Evolutionary conservation across 2,888 invertebrate genomes (phyloP), one percentile per base, ranked within the genome.

Genomic region (Epinotia bilunana): DNA sequence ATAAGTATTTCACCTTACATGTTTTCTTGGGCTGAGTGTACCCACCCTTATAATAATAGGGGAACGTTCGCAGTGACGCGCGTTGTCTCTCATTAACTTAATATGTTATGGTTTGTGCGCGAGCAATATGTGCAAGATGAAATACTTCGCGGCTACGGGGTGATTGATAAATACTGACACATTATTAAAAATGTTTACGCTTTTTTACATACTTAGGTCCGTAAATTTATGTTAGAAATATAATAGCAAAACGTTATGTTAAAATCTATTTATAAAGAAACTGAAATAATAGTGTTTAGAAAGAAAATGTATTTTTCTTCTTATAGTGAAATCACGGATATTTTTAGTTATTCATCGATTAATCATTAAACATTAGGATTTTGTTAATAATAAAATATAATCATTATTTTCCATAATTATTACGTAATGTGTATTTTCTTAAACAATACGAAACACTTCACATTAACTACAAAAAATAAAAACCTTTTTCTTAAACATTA

Each of bases 1-100:
- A 12, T 12, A 46, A 28, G 13, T 20, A 57, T 65, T 53, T 11
- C 33, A 39, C 11, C 0, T 58, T 28, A 46, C 11, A 55, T 18
- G 39, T 67, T 73, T 53, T 55, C 16, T 23, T 55, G 13, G 53
- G 33, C 46, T 13, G 71, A 71, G 61, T 75, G 62, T 75, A 75
- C 67, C 53, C 65, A 18, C 64, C 61, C 67, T 67, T 62, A 67
- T 62, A 75, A 75, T 74, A 74, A 71, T 57, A 49, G 74, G 75
- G 74, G 75, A 65, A 53, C 65, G 67, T 57, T 72, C 72, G 75
- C 62, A 83, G 85, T 87, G 89, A 88, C 90, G 85, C 87, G 85
- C 84, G 87, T 87, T 90, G 90, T 89, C 88, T 86, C 91, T 92
- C 92, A 91, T 92, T 91, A 92, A 89, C 90, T 92, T 91, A 91